Conservation (phyloP, 1,140 invertebrate species). For the Pachypsylla venusta region DNA sequence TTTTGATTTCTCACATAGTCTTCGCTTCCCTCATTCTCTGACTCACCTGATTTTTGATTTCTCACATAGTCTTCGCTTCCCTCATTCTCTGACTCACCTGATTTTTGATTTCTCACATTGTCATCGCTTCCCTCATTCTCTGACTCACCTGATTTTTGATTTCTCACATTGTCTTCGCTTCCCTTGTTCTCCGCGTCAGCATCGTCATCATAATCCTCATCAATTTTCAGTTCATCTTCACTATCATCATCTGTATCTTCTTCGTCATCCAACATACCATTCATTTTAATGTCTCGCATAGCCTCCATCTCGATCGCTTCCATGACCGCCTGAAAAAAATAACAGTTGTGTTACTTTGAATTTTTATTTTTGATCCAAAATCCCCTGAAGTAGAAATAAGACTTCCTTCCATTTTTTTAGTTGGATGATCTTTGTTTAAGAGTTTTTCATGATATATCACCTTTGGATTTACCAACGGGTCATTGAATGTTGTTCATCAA, state of each 20-base stretch:
- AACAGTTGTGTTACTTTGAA: background rate
- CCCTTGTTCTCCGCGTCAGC: background rate
- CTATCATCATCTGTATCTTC: background rate
- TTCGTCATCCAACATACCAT: background rate
- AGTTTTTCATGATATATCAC: too few relatives aligned
- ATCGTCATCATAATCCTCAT: background rate
- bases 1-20: too few relatives aligned
- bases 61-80: too few relatives aligned
- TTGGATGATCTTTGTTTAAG: background rate
- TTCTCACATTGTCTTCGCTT: background rate
- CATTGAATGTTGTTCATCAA: background rate
- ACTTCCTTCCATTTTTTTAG: background rate
- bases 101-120: background rate
- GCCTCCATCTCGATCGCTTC: constrained; percentile 7
- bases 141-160: constrained; percentile 3
- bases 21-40: too few relatives aligned
- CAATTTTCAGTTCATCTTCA: background rate
- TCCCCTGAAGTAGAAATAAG: background rate
- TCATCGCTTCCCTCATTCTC: background rate
- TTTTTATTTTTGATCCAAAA: background rate
- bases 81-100: too few relatives aligned
- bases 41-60: too few relatives aligned
- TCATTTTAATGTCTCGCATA: background rate
- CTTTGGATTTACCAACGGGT: too few relatives aligned
- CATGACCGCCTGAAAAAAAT: background rate